These are phyloP conservation scores for Athene noctua DNA, from an alignment of 2,113 vertebrate species.

Conservation along the genomic window DNA sequence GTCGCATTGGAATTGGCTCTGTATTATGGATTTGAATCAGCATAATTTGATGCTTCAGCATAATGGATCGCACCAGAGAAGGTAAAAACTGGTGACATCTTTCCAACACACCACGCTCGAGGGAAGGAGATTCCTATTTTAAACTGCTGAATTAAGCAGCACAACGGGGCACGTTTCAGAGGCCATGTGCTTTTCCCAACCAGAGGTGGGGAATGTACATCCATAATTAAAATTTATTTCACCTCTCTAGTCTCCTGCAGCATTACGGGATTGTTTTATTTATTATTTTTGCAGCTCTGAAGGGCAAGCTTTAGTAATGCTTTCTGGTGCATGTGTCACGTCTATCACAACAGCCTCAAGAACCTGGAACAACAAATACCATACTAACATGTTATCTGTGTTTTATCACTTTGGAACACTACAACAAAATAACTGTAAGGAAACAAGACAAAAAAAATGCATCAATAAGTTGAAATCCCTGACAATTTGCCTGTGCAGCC, in stretches of 20 bases:
- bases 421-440: not conserved
- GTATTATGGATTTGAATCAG: not conserved
- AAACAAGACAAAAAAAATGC: not conserved
- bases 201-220: not conserved
- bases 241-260: not conserved
- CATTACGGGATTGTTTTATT: not conserved
- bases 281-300: not conserved
- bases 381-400: not conserved
- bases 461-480: not conserved
- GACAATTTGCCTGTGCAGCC: not conserved
- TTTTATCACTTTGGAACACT: not conserved
- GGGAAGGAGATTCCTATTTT: not conserved
- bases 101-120: not conserved
- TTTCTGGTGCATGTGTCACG: not conserved
- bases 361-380: not conserved
- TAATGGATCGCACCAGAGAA: not conserved
- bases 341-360: not conserved
- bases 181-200: not conserved
- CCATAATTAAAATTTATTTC: constrained; percentile 5
- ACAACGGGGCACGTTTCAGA: not conserved
- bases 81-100: not conserved
- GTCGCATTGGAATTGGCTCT: not conserved
- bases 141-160: not conserved
- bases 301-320: not conserved
- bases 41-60: not conserved